These are phyloP conservation scores for Argyrosomus regius DNA, from an alignment of 2,797 vertebrate genomes.

Conservation along the genomic window DNA sequence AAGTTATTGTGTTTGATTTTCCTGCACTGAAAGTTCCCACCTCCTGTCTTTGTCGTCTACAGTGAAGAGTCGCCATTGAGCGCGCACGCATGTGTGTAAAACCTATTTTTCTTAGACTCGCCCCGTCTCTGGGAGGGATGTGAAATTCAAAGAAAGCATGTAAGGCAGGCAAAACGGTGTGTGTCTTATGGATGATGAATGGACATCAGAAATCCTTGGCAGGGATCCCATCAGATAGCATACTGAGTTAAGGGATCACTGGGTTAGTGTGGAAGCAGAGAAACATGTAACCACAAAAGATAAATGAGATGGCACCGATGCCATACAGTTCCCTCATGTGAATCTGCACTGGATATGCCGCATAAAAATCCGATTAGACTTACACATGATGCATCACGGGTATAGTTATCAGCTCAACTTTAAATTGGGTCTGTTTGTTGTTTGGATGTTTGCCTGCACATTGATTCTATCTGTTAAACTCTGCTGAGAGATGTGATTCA, in stretches of 20 bases:
- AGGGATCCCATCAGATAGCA: constrained; percentile 48
- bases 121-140: constrained; percentile 22
- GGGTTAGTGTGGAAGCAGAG: constrained; percentile 35
- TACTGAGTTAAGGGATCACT: constrained; percentile 37
- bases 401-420: constrained; percentile 13
- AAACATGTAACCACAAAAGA: constrained; percentile 47
- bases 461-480: background rate
- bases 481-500: background rate
- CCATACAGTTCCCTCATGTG: constrained; percentile 15
- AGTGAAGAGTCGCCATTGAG: constrained; percentile 4
- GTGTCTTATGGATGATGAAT: constrained; percentile 64
- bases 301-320: constrained; percentile 35
- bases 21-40: constrained; percentile 28
- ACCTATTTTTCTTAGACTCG: constrained; percentile 25
- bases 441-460: constrained; percentile 3
- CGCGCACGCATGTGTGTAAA: constrained; percentile 11
- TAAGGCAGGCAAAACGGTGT: constrained; percentile 21
- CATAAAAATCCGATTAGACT: constrained; percentile 35
- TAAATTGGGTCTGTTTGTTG: constrained; percentile 9
- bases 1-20: constrained; percentile 40
- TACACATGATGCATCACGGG: constrained; percentile 31
- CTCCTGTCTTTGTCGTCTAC: constrained; percentile 36
- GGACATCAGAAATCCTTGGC: constrained; percentile 43
- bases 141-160: background rate
- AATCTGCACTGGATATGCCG: constrained; percentile 14